Base-by-base conservation (phyloP, 1,140 invertebrate genomes). In the Apis florea region DNA sequence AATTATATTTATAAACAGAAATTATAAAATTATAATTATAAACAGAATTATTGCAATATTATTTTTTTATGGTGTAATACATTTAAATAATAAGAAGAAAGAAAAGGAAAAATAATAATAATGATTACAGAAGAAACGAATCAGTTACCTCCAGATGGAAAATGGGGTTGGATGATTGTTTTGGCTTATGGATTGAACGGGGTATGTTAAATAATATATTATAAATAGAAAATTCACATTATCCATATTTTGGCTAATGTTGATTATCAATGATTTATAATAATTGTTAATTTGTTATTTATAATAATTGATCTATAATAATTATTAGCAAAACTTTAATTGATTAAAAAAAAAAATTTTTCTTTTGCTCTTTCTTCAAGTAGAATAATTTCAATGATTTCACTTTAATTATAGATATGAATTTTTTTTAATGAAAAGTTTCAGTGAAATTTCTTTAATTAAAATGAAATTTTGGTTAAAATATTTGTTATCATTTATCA, bases 121-220 rank as follows among this genome's bases (percentile, higher is more conserved):
- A 79, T 76, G 71, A 70, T 2, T n/a, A 54, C 2, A 1, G 2
- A 81, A 66, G n/a, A 64, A 51, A 19, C 19, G 53, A 54, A 4
- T 2, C 77, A 83, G 58, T 68, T 87, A 12, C 87, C 87, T 15
- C 96, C 96, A 0, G 95, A 96, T 84, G 96, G 95, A 56, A 94
- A 94, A 47, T 96, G 95, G 95, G 96, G 95, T 15, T 95, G 95
- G 89, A 88, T 95, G 2, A 93, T 96, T 49, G 95, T 95, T 81
- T 89, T 95, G 31, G 95, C 94, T 40, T 94, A 94, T 78, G 91
- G 95, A 19, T 78, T 96, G 31, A 95, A 94, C 15, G 95, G 95
- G 88, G 96, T 96, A 92, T 95, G 95, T 95, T 72, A 15, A 21
- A 24, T n/a, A n/a, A n/a, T n/a, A n/a, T 47, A 40, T 17, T 26